phyloP scores from a whole-genome alignment of 1,140 invertebrate species.

The Cydia pomonella region DNA sequence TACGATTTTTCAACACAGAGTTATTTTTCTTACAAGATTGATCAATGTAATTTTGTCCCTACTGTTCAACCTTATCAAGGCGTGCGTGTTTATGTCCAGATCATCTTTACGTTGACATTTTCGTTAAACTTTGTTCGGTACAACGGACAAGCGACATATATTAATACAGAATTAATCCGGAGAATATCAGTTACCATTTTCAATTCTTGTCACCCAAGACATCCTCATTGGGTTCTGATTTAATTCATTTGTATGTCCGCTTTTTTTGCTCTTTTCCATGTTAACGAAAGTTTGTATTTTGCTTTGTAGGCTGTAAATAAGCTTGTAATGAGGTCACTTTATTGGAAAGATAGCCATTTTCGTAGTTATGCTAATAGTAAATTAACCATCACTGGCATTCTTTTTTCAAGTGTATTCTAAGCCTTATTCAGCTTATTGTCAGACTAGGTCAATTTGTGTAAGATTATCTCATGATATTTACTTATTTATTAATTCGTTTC shows the following conservation, averaged over 20 bases:
- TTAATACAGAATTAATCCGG: neutral
- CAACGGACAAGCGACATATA: neutral
- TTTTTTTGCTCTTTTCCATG: neutral
- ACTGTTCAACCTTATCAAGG: neutral
- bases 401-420: no score
- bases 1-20: no score
- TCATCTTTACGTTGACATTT: neutral
- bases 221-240: conserved; percentile 14
- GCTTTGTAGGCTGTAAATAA: neutral
- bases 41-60: no score
- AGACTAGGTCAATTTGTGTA: no score
- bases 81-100: neutral
- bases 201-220: neutral
- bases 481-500: no score
- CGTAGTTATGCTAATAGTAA: neutral
- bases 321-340: conserved; percentile 53
- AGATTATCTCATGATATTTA: no score
- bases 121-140: neutral
- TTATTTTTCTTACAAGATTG: no score
- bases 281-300: neutral
- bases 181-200: conserved; percentile 2
- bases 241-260: conserved; percentile 11
- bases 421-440: no score
- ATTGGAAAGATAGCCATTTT: neutral
- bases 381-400: no score